Percentiles rank a stretch among this genome's conserved stretches.
These are phyloP conservation scores for Exocentrus adspersus DNA, from an alignment of 2,888 invertebrate genomes.

Conservation along the genomic window DNA sequence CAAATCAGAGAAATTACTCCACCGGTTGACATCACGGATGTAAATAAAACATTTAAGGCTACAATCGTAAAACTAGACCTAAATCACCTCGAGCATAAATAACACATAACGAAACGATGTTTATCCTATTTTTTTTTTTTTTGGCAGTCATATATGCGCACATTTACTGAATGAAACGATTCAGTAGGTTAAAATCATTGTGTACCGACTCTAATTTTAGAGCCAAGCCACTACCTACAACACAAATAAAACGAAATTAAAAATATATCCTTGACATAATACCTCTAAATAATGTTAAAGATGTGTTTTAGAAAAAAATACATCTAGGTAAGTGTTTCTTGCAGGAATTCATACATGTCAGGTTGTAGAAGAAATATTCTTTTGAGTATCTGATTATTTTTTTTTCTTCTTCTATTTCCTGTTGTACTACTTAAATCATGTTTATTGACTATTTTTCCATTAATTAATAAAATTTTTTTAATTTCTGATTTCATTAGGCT, in stretches of 20 bases:
- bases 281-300: slow-evolving; percentile 7
- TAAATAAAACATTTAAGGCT: neutral
- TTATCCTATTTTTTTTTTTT: slow-evolving; percentile 2
- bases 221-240: neutral
- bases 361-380: no score
- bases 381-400: no score
- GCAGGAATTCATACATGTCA: no score
- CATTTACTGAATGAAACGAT: slow-evolving; percentile 12
- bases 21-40: neutral
- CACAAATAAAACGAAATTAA: neutral
- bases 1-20: neutral
- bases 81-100: neutral
- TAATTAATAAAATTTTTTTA: no score
- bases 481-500: no score
- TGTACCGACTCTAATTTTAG: slow-evolving; percentile 4
- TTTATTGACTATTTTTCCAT: no score
- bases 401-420: no score
- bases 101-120: slow-evolving; percentile 8
- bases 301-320: no score
- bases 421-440: no score
- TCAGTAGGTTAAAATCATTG: slow-evolving; percentile 13
- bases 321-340: no score
- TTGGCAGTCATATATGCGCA: slow-evolving; percentile 1
- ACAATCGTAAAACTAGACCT: neutral
- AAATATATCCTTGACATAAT: slow-evolving; percentile 8